These are phyloP conservation scores for Phortica variegata DNA, from an alignment of 1,140 invertebrate genomes.

Conservation along the genomic window DNA sequence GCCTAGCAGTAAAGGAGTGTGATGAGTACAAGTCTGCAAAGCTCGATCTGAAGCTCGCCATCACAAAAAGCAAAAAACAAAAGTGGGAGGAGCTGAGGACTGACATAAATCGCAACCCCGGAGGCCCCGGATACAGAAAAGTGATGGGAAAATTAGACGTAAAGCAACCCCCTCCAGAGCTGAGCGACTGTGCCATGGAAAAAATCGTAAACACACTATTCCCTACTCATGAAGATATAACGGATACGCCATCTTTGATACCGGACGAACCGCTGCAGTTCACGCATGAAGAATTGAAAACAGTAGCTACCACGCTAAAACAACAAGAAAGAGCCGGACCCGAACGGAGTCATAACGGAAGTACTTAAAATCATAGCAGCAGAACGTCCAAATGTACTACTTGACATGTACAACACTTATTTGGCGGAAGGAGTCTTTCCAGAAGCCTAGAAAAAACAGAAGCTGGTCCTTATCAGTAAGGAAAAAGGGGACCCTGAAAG, in stretches of 20 bases:
- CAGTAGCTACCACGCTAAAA: constrained; percentile 7
- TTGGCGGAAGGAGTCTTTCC: too few species aligned
- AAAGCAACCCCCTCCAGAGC: neutral
- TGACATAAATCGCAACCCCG: constrained; percentile 19
- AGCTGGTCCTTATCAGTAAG: too few species aligned
- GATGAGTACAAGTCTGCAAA: constrained; percentile 9
- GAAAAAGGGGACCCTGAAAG: too few species aligned
- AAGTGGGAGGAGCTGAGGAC: constrained; percentile 17
- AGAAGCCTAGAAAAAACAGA: too few species aligned
- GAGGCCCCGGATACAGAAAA: constrained; percentile 27
- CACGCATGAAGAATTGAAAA: constrained; percentile 19
- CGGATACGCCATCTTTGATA: neutral
- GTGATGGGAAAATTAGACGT: constrained; percentile 7
- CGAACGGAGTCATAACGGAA: constrained; percentile 21
- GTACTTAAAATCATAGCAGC: constrained; percentile 21
- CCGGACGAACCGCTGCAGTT: constrained; percentile 2
- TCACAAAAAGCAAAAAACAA: constrained; percentile 9
- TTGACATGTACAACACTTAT: too few species aligned
- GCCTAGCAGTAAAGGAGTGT: too few species aligned
- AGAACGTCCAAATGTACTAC: too few species aligned
- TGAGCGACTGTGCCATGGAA: neutral
- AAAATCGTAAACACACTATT: constrained; percentile 1
- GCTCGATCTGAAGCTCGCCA: constrained; percentile 8
- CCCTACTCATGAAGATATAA: neutral
- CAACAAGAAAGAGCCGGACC: constrained; percentile 28